Evolutionary conservation across 64 coral and sea anemone genomes (phyloP), one percentile per base, ranked within the genome.

Genomic region (Platygyra sinensis): DNA sequence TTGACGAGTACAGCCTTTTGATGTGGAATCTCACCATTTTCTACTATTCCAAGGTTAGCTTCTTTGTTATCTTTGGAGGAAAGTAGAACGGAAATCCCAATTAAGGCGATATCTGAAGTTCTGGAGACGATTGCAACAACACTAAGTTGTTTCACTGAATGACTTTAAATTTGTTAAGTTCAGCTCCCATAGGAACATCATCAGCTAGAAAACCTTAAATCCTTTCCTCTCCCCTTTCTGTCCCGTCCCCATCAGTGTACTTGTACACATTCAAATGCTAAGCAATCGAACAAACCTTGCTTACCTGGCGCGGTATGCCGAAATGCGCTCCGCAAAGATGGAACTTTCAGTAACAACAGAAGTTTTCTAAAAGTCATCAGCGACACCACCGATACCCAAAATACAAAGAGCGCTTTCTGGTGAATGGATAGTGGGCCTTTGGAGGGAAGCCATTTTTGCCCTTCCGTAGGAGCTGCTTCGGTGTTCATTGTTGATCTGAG

Each of bases 371-470:
- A 65, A 31, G 75, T 13, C 38, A 59, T 50, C 52, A 96, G 29
- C 5, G 62, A 52, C 24, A 92, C 24, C 18, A 63, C 86, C 1
- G 86, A 75, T 25, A 96, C 20, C 94, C 94, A 96, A 72, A 92
- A 96, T 50, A 86, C 59, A 3, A 89, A 57, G n/a, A 96, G 75
- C 12, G 90, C 94, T 62, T 72, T 92, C 17, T 96, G 94, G 52
- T 96, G 94, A 50, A 92, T 78, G 13, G 94, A 92, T 27, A 30
- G 25, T 1, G 90, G 60, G 14, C 94, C 94, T 79, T 92, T 96
- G 11, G 94, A 73, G 0, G 86, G 28, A 27, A 96, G 91, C 30
- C 10, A 61, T 36, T 10, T 71, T 17, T 38, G 50, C 18, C 50
- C 79, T 15, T 76, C 55, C 33, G 30, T 83, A 5, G 54, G 0